Base-by-base conservation (phyloP, 2,888 invertebrate species). In the Bursaphelenchus okinawaensis region DNA sequence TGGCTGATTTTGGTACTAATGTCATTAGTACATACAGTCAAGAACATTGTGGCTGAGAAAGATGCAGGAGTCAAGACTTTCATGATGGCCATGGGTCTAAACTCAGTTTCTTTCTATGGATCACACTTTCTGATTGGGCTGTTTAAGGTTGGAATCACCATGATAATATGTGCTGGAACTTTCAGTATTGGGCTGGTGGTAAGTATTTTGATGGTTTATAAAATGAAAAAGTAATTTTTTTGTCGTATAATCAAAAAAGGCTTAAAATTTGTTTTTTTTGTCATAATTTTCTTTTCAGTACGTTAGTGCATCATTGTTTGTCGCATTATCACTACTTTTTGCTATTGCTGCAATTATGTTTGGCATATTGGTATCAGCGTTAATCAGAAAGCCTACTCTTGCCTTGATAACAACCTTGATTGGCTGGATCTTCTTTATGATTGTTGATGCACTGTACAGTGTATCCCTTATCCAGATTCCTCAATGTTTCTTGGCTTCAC, bases 21-120 rank as follows among this genome's bases (percentile, higher is more conserved):
- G 52, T 72, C 71, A 20, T 74, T 80, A 22, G 50, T 80, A 19
- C 79, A 79, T 61, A 71, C 75, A 8, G 70, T 72, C 7, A 71
- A 75, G 59, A 76, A 79, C 54, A 74, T 78, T n/a, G 72, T 78
- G 16, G 67, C 72, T 7, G 80, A 80, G 58, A 79, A 75, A 58
- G 75, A 79, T 55, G 67, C 65, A 20, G 74, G 76, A 6, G 75
- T 77, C 58, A 40, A 74, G 71, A 72, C 76, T 9, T 79, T 74
- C 66, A 67, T 80, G 59, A 69, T 74, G 52, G 80, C 78, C 20
- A 80, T 80, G 79, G 80, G 80, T 9, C 70, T 80, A 7, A 68
- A 73, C 12, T 67, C 76, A 7, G 62, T 70, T 20, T 74, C 76
- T 64, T 80, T 80, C 66, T 79, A 77, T 62, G 63, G 65, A 23